Percentiles rank a stretch among this genome's conserved stretches.
Conservation (phyloP, 2,113 vertebrate genomes). For the Hylia prasina region DNA sequence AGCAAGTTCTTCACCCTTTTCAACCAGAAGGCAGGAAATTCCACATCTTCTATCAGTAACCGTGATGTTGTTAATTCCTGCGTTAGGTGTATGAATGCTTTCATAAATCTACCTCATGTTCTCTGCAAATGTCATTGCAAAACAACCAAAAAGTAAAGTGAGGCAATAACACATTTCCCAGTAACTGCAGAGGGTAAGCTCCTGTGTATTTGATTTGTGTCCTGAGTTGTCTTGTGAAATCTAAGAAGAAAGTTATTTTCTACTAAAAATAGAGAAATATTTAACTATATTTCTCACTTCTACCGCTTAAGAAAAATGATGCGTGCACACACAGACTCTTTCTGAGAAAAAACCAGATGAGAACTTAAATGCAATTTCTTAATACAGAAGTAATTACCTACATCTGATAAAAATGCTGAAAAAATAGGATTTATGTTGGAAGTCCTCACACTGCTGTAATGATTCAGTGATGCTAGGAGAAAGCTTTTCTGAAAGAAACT, state of each 20-base stretch:
- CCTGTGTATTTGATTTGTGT: neutral
- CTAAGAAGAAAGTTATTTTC: neutral
- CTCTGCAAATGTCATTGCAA: neutral
- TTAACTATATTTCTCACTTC: neutral
- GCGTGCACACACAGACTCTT: rapidly evolving
- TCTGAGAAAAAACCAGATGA: neutral
- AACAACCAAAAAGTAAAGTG: neutral
- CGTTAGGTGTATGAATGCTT: neutral
- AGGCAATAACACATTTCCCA: neutral
- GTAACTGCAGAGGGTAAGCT: neutral
- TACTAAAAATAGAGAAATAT: neutral
- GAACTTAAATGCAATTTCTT: neutral
- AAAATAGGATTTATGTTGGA: neutral
- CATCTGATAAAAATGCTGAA: neutral
- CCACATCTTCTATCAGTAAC: neutral
- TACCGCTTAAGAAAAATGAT: neutral
- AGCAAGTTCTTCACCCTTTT: neutral
- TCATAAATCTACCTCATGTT: neutral
- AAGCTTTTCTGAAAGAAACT: neutral
- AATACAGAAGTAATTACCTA: neutral
- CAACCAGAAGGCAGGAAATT: neutral
- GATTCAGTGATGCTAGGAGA: neutral
- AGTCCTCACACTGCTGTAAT: neutral
- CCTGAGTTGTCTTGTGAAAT: neutral
- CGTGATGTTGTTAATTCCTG: neutral